These are phyloP conservation scores for Steinernema carpocapsae DNA, from an alignment of 2,888 invertebrate genomes.

Conservation along the genomic window DNA sequence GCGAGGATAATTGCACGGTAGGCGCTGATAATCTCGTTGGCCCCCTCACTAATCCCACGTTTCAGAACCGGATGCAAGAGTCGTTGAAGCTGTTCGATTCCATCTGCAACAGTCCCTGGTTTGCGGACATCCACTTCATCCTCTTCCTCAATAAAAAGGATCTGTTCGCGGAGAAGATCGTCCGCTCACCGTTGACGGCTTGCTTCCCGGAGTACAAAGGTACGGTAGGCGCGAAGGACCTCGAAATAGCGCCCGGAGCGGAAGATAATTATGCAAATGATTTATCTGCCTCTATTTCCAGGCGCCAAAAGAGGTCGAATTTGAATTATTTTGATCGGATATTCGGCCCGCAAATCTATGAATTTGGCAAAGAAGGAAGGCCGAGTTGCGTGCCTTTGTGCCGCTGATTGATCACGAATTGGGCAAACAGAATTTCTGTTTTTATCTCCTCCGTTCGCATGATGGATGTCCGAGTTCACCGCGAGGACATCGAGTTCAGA, in stretches of 20 bases:
- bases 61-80: slow-evolving; percentile 87
- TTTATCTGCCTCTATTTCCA: background rate
- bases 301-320: background rate
- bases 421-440: no score
- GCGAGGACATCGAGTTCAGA: no score
- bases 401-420: no score
- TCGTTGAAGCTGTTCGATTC: slow-evolving; percentile 99
- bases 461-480: no score
- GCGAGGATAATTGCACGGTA: slow-evolving; percentile 99
- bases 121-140: slow-evolving; percentile 99
- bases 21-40: slow-evolving; percentile 53
- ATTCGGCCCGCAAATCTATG: background rate
- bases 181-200: slow-evolving; percentile 96
- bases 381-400: no score
- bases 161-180: slow-evolving; percentile 98
- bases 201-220: slow-evolving; percentile 99
- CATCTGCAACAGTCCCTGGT: slow-evolving; percentile 99
- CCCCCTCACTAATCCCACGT: background rate
- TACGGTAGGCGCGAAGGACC: slow-evolving; percentile 69
- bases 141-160: slow-evolving; percentile 99
- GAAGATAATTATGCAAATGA: slow-evolving; percentile 6
- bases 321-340: slow-evolving; percentile 19
- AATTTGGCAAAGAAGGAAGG: no score
- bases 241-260: background rate
- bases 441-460: no score